Evolutionary conservation across 2,113 vertebrate genomes (phyloP).

Genomic region (Canis aureus): DNA sequence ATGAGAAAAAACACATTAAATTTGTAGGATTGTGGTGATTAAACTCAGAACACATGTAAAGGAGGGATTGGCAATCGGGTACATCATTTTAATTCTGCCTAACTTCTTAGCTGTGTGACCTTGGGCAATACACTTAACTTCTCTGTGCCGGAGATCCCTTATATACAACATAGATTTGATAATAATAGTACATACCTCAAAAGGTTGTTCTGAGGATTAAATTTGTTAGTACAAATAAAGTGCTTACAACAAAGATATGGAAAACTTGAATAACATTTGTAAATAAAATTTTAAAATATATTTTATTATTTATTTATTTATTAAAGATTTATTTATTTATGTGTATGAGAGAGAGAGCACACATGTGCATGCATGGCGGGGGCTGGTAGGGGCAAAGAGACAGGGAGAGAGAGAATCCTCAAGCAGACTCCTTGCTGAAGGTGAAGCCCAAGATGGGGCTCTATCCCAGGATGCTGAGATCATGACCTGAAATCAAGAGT

Average conservation of each 20-base stretch:
- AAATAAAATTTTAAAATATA: not conserved
- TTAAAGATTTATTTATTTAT: not conserved
- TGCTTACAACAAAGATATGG: not conserved
- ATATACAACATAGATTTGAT: not conserved
- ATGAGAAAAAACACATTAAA: not conserved
- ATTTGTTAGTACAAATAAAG: not conserved
- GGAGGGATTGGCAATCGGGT: not conserved
- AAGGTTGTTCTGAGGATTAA: not conserved
- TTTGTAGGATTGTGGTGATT: not conserved
- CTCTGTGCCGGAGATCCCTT: not conserved
- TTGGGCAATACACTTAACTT: not conserved
- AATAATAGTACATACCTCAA: not conserved
- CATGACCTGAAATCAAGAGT: not conserved
- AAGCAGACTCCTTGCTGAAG: not conserved
- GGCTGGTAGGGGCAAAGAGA: not conserved
- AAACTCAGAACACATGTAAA: not conserved
- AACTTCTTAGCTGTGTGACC: not conserved
- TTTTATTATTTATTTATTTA: not conserved
- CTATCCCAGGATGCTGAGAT: not conserved
- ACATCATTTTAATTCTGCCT: not conserved
- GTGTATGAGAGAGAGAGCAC: not conserved
- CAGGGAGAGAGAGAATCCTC: not conserved
- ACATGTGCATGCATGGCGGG: not conserved
- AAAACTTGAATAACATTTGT: not conserved
- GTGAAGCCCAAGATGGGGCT: not conserved